A percentile compares a stretch with the other conserved stretches of the same genome.
Conservation (phyloP, 2,888 invertebrate species). For the Polylopha cassiicola region DNA sequence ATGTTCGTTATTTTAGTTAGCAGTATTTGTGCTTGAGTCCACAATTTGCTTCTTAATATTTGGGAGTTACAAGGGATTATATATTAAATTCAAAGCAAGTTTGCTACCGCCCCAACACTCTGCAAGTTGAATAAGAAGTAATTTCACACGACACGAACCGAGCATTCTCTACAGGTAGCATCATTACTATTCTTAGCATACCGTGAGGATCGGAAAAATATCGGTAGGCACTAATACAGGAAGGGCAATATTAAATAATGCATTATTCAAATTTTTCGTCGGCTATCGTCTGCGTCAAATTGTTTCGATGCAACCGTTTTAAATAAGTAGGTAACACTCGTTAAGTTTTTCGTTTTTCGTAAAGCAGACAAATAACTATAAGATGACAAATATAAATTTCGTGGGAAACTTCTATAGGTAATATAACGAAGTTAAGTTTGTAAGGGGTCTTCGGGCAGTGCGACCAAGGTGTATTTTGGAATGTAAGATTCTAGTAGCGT, state of each 20-base stretch:
- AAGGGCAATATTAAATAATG: conserved; percentile 2
- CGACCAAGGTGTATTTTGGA: conserved; percentile 55
- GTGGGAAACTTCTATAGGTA: conserved; percentile 62
- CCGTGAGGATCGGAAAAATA: conserved; percentile 28
- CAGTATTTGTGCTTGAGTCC: conserved; percentile 50
- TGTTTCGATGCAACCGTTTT: conserved; percentile 48
- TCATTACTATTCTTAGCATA: conserved; percentile 44
- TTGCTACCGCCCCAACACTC: conserved; percentile 46
- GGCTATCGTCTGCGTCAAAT: conserved; percentile 10
- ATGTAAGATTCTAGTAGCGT: conserved; percentile 41
- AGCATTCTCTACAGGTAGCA: conserved; percentile 27
- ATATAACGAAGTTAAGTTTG: conserved; percentile 36
- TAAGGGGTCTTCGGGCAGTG: conserved; percentile 46
- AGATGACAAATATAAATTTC: conserved; percentile 69
- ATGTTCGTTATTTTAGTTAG: conserved; percentile 50
- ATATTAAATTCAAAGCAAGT: conserved; percentile 64
- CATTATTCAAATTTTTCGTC: conserved; percentile 4
- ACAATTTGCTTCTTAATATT: conserved; percentile 71
- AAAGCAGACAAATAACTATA: conserved; percentile 60
- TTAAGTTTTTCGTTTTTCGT: conserved; percentile 61
- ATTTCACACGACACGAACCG: conserved; percentile 53
- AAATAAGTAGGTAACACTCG: conserved; percentile 50
- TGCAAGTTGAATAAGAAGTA: conserved; percentile 54
- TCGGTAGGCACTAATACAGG: background rate
- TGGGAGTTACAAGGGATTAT: conserved; percentile 61